Evolutionary conservation across 2,113 vertebrate species (phyloP).

Genomic region (Loxodonta africana): DNA sequence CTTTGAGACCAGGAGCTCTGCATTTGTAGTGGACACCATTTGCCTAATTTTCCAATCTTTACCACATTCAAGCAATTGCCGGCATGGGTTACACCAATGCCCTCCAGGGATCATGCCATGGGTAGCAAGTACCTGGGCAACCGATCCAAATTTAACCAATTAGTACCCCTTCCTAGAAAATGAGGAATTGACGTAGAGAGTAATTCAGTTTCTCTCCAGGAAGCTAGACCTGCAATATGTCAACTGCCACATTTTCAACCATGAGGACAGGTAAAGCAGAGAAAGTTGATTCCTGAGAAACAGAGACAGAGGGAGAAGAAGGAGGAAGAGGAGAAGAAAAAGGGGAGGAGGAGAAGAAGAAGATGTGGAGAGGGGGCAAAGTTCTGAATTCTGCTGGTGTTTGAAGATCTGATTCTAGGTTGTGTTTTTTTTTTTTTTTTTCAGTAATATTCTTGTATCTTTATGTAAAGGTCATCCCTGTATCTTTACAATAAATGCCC

Average conservation of each 20-base stretch:
- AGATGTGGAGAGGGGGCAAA: not conserved
- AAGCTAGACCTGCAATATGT: not conserved
- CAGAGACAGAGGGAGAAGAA: not conserved
- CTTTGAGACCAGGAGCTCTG: not conserved
- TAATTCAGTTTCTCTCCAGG: not conserved
- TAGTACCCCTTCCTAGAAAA: slow-evolving; percentile 8
- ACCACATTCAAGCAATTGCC: not conserved
- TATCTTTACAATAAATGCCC: not conserved
- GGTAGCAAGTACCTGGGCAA: not conserved
- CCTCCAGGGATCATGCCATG: not conserved
- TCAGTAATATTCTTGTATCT: not conserved
- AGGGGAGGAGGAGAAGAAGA: not conserved
- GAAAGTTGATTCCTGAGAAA: not conserved
- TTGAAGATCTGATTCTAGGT: not conserved
- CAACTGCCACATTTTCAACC: not conserved
- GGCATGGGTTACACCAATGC: not conserved
- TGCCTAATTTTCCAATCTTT: slow-evolving; percentile 15
- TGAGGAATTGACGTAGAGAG: not conserved
- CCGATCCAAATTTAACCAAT: not conserved
- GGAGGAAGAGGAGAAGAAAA: not conserved
- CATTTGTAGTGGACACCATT: not conserved
- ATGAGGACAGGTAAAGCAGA: not conserved
- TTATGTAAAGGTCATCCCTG: not conserved
- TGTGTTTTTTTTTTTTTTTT: not conserved
- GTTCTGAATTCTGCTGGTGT: not conserved